Conservation (phyloP, 2,113 vertebrate genomes). For the Formicarius rufipectus region DNA sequence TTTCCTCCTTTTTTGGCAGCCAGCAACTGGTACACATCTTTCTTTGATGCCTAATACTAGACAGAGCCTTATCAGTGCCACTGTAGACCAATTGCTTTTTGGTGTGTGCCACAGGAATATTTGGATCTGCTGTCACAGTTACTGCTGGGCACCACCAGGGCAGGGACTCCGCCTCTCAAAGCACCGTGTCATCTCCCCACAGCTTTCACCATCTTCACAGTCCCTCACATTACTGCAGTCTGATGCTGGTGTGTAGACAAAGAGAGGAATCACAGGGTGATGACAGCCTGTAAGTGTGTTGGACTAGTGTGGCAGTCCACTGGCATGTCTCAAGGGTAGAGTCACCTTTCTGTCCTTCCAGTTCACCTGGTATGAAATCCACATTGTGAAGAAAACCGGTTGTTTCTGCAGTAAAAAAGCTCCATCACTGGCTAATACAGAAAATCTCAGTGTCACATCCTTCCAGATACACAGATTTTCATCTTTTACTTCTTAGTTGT, state of each 20-base stretch:
- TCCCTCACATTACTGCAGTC: background rate
- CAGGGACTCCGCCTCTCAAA: background rate
- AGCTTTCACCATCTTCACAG: background rate
- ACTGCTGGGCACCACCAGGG: background rate
- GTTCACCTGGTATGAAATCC: background rate
- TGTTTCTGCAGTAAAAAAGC: background rate
- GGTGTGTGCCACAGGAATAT: rapidly evolving
- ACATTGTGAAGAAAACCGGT: background rate
- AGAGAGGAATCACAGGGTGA: background rate
- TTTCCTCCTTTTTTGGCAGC: background rate
- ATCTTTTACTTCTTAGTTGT: background rate
- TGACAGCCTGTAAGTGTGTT: background rate
- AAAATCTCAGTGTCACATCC: background rate
- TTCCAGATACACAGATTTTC: background rate
- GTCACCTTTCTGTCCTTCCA: background rate
- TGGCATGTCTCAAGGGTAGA: rapidly evolving
- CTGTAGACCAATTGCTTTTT: background rate
- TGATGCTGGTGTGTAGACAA: background rate
- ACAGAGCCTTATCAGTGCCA: background rate
- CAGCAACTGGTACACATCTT: background rate
- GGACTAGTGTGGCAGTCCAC: background rate
- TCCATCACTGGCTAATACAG: background rate
- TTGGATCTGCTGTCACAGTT: background rate
- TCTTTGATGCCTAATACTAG: background rate
- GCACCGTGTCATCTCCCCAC: rapidly evolving